Evolutionary conservation across 2,888 invertebrate genomes (phyloP), one percentile per base, ranked within the genome.

Genomic region (Podabrus alpinus): DNA sequence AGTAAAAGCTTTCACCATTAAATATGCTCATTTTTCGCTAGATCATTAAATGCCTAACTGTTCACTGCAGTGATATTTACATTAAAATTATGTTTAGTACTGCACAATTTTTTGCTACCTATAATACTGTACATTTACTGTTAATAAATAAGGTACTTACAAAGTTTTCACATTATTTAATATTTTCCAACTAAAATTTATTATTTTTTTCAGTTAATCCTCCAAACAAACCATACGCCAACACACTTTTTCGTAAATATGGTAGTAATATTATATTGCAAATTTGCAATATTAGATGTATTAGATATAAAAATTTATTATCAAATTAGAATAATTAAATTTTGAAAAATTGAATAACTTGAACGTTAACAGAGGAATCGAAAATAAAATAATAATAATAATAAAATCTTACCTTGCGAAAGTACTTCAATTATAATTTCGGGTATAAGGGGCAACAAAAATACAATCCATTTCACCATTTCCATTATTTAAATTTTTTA

Each of bases 381-480:
- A 13, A 11, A 66, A 16, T 21, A 68, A 16, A 45, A 25, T 29
- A 66, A 15, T 19, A 69, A 69, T 45, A 15, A 72, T 19, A 69
- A 69, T 45, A 15, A 72, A 9, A 62, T 81, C 84, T 82, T 79
- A 85, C 85, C 85, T 85, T 84, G 84, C 64, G 84, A 79, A 15
- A 76, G 79, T 61, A 79, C 77, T 69, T 77, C 75, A 71, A 80
- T 78, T 69, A 82, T 77, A 68, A 82, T 74, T 71, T 80, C 79
- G 69, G 83, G 69, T 67, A 80, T 79, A 59, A 83, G 78, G 78
- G 84, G 75, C 76, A 82, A 81, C 73, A 84, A 77, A 76, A 83
- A 78, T 75, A 84, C 77, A 45, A 80, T 82, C 83, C 84, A 84
- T 84, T 82, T 84, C 78, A 82, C 81, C 79, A 82, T 73, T 82